phyloP scores from a whole-genome alignment of 2,888 invertebrate genomes.

The Pheosia tremula region DNA sequence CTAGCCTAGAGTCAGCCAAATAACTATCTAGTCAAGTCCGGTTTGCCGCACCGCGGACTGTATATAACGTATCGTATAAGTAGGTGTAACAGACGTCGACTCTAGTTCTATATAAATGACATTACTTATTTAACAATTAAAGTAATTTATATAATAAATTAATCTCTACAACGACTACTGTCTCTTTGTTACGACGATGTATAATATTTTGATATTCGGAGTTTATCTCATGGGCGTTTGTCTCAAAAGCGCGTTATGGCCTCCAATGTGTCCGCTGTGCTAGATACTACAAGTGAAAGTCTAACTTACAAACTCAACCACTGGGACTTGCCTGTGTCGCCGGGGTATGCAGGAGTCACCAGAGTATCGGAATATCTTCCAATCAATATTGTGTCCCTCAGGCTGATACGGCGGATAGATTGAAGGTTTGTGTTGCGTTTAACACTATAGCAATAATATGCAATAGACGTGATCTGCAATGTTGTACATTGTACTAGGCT shows the following conservation, averaged over 20 bases:
- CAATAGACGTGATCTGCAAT: slow-evolving; percentile 57
- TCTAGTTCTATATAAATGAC: slow-evolving; percentile 50
- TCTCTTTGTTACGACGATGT: slow-evolving; percentile 64
- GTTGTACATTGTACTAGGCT: slow-evolving; percentile 47
- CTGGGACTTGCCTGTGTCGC: neutral
- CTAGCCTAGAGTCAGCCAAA: slow-evolving; percentile 48
- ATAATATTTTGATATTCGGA: slow-evolving; percentile 72
- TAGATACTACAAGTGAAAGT: no score
- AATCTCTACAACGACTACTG: slow-evolving; percentile 69
- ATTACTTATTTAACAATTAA: slow-evolving; percentile 24
- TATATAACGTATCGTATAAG: slow-evolving; percentile 42
- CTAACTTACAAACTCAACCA: neutral
- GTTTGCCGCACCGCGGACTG: slow-evolving; percentile 31
- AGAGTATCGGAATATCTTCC: no score
- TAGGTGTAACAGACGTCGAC: slow-evolving; percentile 38
- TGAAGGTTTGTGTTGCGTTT: slow-evolving; percentile 26
- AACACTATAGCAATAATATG: slow-evolving; percentile 69
- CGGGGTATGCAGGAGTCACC: no score
- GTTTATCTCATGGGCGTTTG: slow-evolving; percentile 58
- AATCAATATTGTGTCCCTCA: no score
- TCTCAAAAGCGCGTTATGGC: slow-evolving; percentile 26
- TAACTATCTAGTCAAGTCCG: slow-evolving; percentile 44
- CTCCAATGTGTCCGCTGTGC: slow-evolving; percentile 6
- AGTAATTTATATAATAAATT: slow-evolving; percentile 38
- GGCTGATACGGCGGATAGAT: slow-evolving; percentile 17